These are phyloP conservation scores for Drosophila sordidapex DNA, from an alignment of 2,888 invertebrate genomes.

Conservation along the genomic window DNA sequence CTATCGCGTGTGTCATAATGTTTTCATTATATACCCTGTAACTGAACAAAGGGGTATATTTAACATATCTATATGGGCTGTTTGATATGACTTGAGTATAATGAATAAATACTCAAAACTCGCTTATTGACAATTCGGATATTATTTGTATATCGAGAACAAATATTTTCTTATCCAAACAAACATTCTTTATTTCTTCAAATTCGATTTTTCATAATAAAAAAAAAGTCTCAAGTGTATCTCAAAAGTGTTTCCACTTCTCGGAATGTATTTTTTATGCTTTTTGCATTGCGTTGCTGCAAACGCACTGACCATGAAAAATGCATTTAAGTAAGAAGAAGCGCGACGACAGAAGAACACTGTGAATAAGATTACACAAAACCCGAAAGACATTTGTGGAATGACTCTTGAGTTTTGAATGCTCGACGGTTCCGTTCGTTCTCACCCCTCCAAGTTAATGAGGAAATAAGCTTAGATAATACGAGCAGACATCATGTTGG, in stretches of 20 bases:
- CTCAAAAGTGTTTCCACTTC: background rate
- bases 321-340: conserved; percentile 51
- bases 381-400: conserved; percentile 57
- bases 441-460: conserved; percentile 56
- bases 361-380: conserved; percentile 65
- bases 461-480: conserved; percentile 80
- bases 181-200: background rate
- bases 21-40: conserved; percentile 34
- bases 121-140: background rate
- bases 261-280: background rate
- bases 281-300: conserved; percentile 28
- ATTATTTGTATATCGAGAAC: background rate
- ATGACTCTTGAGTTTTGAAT: conserved; percentile 45
- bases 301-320: conserved; percentile 72
- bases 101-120: background rate
- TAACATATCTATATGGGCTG: rapidly evolving
- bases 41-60: no score
- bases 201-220: background rate
- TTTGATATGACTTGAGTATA: background rate
- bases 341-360: conserved; percentile 26
- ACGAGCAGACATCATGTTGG: conserved; percentile 59
- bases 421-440: background rate
- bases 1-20: conserved; percentile 66
- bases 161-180: background rate
- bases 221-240: conserved; percentile 13